These are phyloP conservation scores for Elgaria multicarinata DNA, from an alignment of 2,113 vertebrate genomes.

Conservation along the genomic window DNA sequence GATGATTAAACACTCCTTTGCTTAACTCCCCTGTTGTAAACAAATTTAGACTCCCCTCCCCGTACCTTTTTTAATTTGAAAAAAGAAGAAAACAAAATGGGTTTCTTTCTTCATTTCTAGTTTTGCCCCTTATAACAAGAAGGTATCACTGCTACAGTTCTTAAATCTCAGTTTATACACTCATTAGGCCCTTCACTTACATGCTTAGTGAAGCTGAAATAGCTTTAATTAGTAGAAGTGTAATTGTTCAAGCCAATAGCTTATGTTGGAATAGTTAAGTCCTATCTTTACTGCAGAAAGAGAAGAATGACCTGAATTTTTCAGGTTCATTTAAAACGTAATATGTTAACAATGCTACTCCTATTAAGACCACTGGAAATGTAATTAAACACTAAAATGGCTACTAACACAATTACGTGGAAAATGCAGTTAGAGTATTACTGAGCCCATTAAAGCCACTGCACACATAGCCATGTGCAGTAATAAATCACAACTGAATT, in stretches of 20 bases:
- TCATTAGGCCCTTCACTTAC: slow-evolving; percentile 2
- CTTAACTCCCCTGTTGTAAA: too few species aligned
- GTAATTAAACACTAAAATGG: slow-evolving; percentile 74
- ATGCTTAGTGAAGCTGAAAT: slow-evolving; percentile 2
- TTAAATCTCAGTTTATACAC: neutral
- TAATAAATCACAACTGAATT: slow-evolving; percentile 69
- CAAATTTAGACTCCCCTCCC: neutral
- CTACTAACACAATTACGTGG: slow-evolving; percentile 71
- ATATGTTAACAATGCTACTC: slow-evolving; percentile 70
- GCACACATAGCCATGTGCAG: slow-evolving; percentile 42
- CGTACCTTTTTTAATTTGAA: neutral
- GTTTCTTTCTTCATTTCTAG: neutral
- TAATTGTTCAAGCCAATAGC: slow-evolving; percentile 37
- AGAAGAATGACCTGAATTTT: slow-evolving; percentile 56
- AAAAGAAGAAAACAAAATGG: neutral
- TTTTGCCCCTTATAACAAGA: neutral
- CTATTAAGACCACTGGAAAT: slow-evolving; percentile 70
- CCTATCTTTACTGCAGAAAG: slow-evolving; percentile 15
- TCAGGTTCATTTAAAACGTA: slow-evolving; percentile 73
- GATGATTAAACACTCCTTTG: too few species aligned
- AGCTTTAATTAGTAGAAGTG: slow-evolving; percentile 42
- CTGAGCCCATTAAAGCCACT: slow-evolving; percentile 70
- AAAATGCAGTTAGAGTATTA: slow-evolving; percentile 62
- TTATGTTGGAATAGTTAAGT: slow-evolving; percentile 23
- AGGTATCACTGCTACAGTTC: slow-evolving; percentile 19